Base-by-base conservation (phyloP, 2,113 vertebrate genomes). In the Panurus biarmicus region DNA sequence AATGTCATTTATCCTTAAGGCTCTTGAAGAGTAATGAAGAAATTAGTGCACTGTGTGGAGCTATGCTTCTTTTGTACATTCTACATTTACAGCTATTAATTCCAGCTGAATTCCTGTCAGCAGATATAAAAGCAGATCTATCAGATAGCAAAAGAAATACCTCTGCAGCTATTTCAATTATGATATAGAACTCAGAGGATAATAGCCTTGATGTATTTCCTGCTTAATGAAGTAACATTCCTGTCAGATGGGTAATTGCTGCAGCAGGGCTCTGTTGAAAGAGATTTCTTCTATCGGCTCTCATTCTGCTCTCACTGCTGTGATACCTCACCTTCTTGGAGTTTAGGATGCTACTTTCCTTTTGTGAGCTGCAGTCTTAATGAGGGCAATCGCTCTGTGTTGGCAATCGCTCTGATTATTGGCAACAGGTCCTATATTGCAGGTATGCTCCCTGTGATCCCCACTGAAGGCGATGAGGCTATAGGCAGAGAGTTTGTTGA, bases 131-230 rank as follows among this genome's bases (percentile, higher is more conserved):
- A 92, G 71, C 77, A 93, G 76, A 94, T 93, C 70, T 79, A 87
- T 93, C 89, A 94, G 78, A 73, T 29, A 93, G 71, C 57, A 64
- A 83, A 88, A 93, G 47, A 74, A 73, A 89, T 80, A 84, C 47
- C 65, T 90, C 79, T 90, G 67, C 75, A 93, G 77, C 71, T 90
- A 87, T 89, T 91, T 89, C 67, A 94, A 26, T 93, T 93, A 92
- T 89, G 92, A 92, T 91, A 57, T 67, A 86, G 91, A 89, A 83
- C 72, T 87, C 9, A 1, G 58, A 78, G 28, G 58, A 95, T 93
- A 94, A 95, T 92, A 91, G 85, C 71, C 74, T 91, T 96, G 84
- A 95, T 89, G 78, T 87, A 85, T 95, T 93, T 91, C 69, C 77
- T 72, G 58, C 66, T 80, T 94, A 93, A 94, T 95, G 92, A 96